phyloP scores from a whole-genome alignment of 2,113 vertebrate species.

The Nesoenas mayeri region DNA sequence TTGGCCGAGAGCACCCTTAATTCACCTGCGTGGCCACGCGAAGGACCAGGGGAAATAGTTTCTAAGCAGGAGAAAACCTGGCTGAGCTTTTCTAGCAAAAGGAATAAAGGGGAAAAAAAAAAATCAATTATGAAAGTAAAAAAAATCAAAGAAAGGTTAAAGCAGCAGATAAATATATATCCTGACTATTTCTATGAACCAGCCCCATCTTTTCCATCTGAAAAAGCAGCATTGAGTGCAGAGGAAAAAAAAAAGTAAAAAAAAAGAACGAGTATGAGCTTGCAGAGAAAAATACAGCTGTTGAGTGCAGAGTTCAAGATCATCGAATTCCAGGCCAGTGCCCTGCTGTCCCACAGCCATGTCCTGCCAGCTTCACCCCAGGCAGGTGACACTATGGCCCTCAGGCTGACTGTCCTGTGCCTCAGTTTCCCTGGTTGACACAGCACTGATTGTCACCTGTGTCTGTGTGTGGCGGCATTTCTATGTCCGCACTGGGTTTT shows the following conservation, averaged over 20 bases:
- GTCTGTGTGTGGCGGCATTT: accelerated
- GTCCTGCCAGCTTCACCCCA: background rate
- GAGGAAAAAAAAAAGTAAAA: background rate
- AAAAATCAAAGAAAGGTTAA: background rate
- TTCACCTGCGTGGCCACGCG: background rate
- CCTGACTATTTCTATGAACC: background rate
- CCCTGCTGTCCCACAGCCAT: accelerated
- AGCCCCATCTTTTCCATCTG: background rate
- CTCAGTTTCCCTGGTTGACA: background rate
- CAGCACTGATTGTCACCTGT: accelerated
- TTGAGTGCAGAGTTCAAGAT: background rate
- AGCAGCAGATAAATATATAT: background rate
- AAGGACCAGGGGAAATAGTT: background rate
- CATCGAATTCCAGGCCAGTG: background rate
- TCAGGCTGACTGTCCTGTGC: accelerated
- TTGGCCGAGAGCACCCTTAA: slow-evolving; percentile 3
- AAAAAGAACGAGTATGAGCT: background rate
- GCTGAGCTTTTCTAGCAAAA: background rate
- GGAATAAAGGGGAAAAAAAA: background rate
- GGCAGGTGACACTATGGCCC: background rate
- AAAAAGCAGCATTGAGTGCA: background rate
- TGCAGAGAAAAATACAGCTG: slow-evolving; percentile 19
- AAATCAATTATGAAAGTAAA: background rate
- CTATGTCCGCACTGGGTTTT: accelerated
- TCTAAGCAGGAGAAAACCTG: background rate